Evolutionary conservation across 2,888 invertebrate genomes (phyloP).

Genomic region (Mythimna albipuncta): DNA sequence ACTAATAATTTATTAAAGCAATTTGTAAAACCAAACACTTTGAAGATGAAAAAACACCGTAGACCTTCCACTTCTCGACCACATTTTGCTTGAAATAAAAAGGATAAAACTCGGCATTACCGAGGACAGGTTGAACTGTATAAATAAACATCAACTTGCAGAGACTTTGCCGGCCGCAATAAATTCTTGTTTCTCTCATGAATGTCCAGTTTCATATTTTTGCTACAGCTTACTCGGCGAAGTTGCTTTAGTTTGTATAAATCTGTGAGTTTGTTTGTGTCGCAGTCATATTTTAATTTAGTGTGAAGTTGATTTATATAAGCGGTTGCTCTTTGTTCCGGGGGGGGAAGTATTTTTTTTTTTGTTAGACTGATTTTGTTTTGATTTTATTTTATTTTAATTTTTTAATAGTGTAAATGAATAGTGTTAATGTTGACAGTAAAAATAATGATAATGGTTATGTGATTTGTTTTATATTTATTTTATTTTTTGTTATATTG

Average conservation of each 20-base stretch:
- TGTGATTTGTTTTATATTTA: too few relatives aligned
- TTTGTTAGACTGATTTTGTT: neutral
- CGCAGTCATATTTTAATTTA: constrained; percentile 50
- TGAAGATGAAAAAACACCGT: neutral
- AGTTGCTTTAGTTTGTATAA: constrained; percentile 56
- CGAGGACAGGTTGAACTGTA: constrained; percentile 54
- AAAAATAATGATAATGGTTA: too few relatives aligned
- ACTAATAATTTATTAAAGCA: neutral
- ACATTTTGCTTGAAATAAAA: constrained; percentile 43
- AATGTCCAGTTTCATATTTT: constrained; percentile 63
- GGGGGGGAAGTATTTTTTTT: neutral
- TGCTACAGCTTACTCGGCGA: constrained; percentile 50
- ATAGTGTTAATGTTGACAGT: too few relatives aligned
- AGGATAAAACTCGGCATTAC: constrained; percentile 41
- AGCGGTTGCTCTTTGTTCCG: constrained; percentile 13
- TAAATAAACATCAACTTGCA: constrained; percentile 60
- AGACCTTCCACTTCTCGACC: neutral
- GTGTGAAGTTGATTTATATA: constrained; percentile 29
- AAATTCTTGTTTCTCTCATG: constrained; percentile 62
- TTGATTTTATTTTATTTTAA: neutral
- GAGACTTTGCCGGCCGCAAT: constrained; percentile 49
- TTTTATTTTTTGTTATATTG: too few relatives aligned
- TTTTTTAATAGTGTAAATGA: neutral
- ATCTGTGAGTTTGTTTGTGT: constrained; percentile 34
- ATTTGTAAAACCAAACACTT: neutral